Evolutionary conservation across 1,140 invertebrate genomes (phyloP).

Genomic region (Pseudomyrmex gracilis): DNA sequence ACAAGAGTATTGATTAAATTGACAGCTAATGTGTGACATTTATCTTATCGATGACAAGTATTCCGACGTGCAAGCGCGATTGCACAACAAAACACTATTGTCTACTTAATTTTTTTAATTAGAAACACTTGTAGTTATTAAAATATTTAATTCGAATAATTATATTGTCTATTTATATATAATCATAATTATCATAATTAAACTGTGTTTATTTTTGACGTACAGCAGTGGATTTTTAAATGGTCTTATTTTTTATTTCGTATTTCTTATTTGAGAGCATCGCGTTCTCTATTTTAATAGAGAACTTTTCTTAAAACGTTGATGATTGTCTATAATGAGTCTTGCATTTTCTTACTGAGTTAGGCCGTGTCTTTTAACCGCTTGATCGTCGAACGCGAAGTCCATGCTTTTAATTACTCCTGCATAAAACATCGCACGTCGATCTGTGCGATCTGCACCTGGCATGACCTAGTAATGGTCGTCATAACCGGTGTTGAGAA

Average conservation of each 20-base stretch:
- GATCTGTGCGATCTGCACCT: conserved; percentile 1
- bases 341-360: neutral
- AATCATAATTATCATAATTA: no score
- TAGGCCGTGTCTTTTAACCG: no score
- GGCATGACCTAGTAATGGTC: neutral
- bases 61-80: neutral
- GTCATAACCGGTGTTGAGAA: conserved; percentile 4
- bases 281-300: no score
- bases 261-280: no score
- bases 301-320: no score
- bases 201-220: no score
- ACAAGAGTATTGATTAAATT: conserved; percentile 21
- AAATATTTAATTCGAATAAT: neutral
- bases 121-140: neutral
- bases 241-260: no score
- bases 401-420: conserved; percentile 28
- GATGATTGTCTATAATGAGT: no score
- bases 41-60: no score
- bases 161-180: no score
- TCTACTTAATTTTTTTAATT: conserved; percentile 1
- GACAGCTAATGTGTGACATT: neutral
- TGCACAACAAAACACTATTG: neutral
- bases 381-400: neutral
- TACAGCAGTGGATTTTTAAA: no score
- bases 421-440: conserved; percentile 23